phyloP scores from a whole-genome alignment of 1,140 invertebrate genomes.

The Phymorhynchus buccinoides region DNA sequence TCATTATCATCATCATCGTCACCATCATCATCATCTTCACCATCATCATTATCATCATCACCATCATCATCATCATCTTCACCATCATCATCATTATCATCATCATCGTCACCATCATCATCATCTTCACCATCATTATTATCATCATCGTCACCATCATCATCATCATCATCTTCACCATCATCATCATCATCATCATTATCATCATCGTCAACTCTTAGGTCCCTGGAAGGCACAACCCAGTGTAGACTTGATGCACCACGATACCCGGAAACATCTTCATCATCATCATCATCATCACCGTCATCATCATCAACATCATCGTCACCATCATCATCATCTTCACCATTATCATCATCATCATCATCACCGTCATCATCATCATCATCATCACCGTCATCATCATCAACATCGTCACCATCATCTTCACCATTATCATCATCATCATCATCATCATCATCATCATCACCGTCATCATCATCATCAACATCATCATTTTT shows the following conservation, averaged over 20 bases:
- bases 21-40: neutral
- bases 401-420: no score
- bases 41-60: slow-evolving; percentile 1
- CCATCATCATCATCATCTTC: neutral
- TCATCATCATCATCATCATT: no score
- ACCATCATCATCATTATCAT: no score
- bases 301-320: no score
- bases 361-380: neutral
- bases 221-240: slow-evolving; percentile 75
- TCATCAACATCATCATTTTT: neutral
- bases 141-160: no score
- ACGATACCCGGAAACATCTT: slow-evolving; percentile 1
- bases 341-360: no score
- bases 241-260: slow-evolving; percentile 68
- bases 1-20: neutral
- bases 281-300: neutral
- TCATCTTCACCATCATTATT: no score
- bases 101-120: no score
- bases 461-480: neutral
- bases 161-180: no score
- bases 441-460: neutral
- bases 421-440: no score
- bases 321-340: no score
- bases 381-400: neutral
- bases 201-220: no score